Evolutionary conservation across 1,140 invertebrate genomes (phyloP).

Genomic region (Formica selysi): DNA sequence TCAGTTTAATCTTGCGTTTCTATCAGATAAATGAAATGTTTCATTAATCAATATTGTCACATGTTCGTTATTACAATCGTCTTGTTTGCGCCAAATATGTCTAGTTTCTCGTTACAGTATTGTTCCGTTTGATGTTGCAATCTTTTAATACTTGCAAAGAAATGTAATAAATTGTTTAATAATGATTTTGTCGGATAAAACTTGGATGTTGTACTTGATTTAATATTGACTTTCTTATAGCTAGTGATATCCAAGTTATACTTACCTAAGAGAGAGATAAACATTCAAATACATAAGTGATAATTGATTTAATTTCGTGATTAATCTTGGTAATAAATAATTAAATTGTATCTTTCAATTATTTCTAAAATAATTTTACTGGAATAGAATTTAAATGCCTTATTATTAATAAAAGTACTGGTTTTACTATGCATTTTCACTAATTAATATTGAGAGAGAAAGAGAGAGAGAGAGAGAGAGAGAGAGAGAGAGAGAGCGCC

Average conservation of each 20-base stretch:
- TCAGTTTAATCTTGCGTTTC: conserved; percentile 27
- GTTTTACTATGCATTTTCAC: neutral
- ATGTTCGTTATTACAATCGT: neutral
- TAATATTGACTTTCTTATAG: neutral
- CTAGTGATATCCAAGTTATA: neutral
- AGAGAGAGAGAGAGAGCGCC: too few relatives aligned
- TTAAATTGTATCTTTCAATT: conserved; percentile 29
- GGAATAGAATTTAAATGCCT: neutral
- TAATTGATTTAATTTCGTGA: neutral
- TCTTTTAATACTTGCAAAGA: neutral
- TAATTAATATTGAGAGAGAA: neutral
- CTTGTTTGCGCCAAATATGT: neutral
- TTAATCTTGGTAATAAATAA: neutral
- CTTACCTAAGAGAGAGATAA: neutral
- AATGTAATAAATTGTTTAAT: neutral
- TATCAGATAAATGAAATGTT: conserved; percentile 56
- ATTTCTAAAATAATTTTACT: conserved; percentile 9
- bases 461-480: too few relatives aligned
- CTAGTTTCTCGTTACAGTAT: conserved; percentile 26
- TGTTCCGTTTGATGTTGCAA: conserved; percentile 10
- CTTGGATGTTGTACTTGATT: conserved; percentile 17
- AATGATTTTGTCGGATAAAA: conserved; percentile 8
- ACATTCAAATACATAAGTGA: neutral
- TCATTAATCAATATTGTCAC: conserved; percentile 51
- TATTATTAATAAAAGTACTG: neutral